Evolutionary conservation across 2,888 invertebrate genomes (phyloP).

Genomic region (Allacma fusca): DNA sequence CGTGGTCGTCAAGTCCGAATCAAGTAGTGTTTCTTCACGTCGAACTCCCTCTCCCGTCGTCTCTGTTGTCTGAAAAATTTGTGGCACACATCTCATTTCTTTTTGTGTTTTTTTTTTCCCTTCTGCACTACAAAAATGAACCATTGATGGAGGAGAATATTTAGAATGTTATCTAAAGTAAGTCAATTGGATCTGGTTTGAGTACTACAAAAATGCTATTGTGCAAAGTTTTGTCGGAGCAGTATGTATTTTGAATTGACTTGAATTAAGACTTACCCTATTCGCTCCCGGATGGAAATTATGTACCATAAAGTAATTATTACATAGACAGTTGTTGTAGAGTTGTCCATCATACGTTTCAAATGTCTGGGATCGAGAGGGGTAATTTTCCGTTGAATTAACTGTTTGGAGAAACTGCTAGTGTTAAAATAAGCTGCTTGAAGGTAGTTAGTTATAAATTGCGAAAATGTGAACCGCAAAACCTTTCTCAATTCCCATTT

Average conservation of each 20-base stretch:
- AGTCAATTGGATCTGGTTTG: not conserved
- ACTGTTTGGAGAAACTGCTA: too few species aligned
- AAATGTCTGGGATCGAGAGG: not conserved
- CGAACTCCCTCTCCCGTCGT: constrained; percentile 58
- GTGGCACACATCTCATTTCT: too few species aligned
- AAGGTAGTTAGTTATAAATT: not conserved
- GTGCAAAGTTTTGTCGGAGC: not conserved
- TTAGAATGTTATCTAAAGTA: too few species aligned
- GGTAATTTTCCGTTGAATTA: not conserved
- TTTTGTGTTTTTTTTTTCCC: too few species aligned
- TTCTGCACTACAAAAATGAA: too few species aligned
- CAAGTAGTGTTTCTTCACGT: constrained; percentile 16
- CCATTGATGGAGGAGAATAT: too few species aligned
- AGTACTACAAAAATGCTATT: not conserved
- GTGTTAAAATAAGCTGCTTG: not conserved
- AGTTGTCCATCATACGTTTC: not conserved
- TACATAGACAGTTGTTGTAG: constrained; percentile 1
- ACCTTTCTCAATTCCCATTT: constrained; percentile 3
- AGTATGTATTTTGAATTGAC: not conserved
- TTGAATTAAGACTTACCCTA: not conserved
- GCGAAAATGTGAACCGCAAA: not conserved
- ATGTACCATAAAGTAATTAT: constrained; percentile 10
- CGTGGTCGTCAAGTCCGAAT: constrained; percentile 55
- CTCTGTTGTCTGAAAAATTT: constrained; percentile 52
- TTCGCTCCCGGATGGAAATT: not conserved